Evolutionary conservation across 2,113 vertebrate species (phyloP).

Genomic region (Hemiprocne comata): DNA sequence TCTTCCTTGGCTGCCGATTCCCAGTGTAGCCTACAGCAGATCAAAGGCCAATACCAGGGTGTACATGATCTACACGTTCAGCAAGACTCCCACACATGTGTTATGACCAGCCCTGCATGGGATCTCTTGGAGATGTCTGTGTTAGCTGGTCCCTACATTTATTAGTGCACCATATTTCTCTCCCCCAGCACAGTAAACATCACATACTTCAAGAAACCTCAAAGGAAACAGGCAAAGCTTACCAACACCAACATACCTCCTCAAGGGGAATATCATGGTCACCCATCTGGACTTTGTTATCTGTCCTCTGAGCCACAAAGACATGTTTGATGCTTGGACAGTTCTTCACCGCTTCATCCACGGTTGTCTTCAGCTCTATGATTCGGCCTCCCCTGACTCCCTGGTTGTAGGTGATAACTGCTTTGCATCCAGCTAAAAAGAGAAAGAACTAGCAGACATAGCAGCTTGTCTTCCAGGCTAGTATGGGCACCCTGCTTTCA

Average conservation of each 20-base stretch:
- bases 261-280: constrained; percentile 82
- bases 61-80: neutral
- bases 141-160: neutral
- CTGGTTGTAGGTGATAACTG: constrained; percentile 89
- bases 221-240: neutral
- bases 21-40: neutral
- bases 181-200: neutral
- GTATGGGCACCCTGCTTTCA: neutral
- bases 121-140: neutral
- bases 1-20: neutral
- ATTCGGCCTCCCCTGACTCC: constrained; percentile 84
- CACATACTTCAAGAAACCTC: neutral
- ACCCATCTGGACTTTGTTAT: constrained; percentile 78
- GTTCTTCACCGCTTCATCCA: constrained; percentile 85
- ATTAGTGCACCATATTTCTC: neutral
- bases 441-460: constrained; percentile 9
- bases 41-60: neutral
- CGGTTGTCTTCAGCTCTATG: constrained; percentile 82
- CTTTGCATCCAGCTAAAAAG: constrained; percentile 86
- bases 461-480: neutral
- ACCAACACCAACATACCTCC: constrained; percentile 76
- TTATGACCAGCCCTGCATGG: neutral
- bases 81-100: neutral
- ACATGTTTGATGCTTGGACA: constrained; percentile 83
- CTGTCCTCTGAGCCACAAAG: constrained; percentile 87